Conservation (phyloP, 2,113 vertebrate genomes). For the Raja brachyura region DNA sequence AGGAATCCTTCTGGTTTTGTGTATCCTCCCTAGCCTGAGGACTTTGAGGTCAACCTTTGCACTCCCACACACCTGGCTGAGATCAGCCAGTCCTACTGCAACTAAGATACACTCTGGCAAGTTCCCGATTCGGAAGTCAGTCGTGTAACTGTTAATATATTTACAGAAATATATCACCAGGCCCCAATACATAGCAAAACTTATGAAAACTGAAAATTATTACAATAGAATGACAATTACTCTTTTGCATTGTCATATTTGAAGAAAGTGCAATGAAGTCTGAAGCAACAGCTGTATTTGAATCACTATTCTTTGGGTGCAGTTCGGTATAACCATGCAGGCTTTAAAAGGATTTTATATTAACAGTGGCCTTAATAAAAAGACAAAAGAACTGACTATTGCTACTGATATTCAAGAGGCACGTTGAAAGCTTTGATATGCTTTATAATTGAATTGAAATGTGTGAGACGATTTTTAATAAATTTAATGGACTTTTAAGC, state of each 20-base stretch:
- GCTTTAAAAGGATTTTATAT: not conserved
- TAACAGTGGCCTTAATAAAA: not conserved
- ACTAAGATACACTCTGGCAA: not conserved
- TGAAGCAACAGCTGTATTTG: no score
- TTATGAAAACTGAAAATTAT: not conserved
- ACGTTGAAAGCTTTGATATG: not conserved
- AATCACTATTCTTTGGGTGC: not conserved
- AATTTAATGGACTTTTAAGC: not conserved
- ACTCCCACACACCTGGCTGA: constrained; percentile 23
- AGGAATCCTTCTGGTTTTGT: not conserved
- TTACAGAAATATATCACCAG: not conserved
- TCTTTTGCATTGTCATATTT: not conserved
- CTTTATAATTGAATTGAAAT: not conserved
- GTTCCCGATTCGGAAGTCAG: not conserved
- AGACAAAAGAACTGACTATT: not conserved
- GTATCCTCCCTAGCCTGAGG: not conserved
- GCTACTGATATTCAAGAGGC: not conserved
- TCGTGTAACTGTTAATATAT: not conserved
- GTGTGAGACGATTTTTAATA: not conserved
- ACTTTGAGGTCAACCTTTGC: not conserved
- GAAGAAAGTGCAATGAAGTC: not conserved
- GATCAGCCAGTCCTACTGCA: not conserved
- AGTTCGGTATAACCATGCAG: not conserved
- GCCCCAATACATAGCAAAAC: not conserved
- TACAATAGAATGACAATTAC: not conserved